Conservation (phyloP, 1,140 invertebrate species). For the Monochamus saltuarius region DNA sequence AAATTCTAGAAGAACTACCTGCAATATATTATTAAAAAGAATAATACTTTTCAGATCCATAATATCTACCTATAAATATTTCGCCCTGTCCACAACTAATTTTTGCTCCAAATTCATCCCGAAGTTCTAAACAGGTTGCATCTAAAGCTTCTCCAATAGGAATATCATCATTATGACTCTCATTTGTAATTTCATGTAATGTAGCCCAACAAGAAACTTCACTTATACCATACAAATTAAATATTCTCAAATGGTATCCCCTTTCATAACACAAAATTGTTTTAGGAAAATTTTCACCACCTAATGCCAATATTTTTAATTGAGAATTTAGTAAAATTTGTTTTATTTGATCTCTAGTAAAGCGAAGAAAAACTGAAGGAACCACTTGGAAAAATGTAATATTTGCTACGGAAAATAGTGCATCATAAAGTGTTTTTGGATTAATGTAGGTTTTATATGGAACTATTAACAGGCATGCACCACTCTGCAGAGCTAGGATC, state of each 20-base stretch:
- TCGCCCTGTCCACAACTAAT: constrained; percentile 54
- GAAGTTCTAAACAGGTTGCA: constrained; percentile 63
- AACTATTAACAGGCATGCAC: constrained; percentile 65
- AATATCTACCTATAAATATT: constrained; percentile 53
- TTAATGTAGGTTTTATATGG: constrained; percentile 57
- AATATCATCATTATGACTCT: constrained; percentile 45
- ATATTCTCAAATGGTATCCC: constrained; percentile 54
- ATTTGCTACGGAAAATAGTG: constrained; percentile 49
- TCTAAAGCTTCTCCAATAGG: constrained; percentile 62
- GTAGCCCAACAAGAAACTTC: constrained; percentile 85
- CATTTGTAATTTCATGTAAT: constrained; percentile 55
- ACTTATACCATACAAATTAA: constrained; percentile 80
- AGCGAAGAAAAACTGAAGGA: constrained; percentile 68
- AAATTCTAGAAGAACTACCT: constrained; percentile 63
- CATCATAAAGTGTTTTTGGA: constrained; percentile 54
- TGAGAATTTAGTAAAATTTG: constrained; percentile 59
- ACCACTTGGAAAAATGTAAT: constrained; percentile 76
- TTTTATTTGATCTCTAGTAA: constrained; percentile 57
- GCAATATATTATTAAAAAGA: constrained; percentile 10
- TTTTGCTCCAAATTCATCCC: constrained; percentile 44
- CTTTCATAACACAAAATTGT: constrained; percentile 25
- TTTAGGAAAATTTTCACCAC: constrained; percentile 63
- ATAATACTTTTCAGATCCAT: neutral
- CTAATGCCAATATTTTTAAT: constrained; percentile 62
- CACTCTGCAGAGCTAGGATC: constrained; percentile 64